Evolutionary conservation across 2,888 invertebrate genomes (phyloP).

Genomic region (Fragum whitleyi): DNA sequence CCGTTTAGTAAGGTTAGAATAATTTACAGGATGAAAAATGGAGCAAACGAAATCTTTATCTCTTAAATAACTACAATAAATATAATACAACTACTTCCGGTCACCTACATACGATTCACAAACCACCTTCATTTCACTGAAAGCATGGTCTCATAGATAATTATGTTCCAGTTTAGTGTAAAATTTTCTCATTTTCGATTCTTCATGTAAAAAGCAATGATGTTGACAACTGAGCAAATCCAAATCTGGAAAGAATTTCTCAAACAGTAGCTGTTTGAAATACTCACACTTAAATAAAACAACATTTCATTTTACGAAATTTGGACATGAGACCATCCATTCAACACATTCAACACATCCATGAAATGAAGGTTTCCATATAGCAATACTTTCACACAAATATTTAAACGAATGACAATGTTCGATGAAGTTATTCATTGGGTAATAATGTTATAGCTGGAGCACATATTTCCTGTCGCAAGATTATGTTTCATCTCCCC

Average conservation of each 20-base stretch:
- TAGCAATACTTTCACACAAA: conserved; percentile 5
- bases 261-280: no score
- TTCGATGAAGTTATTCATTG: conserved; percentile 5
- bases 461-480: conserved; percentile 4
- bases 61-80: conserved; percentile 47
- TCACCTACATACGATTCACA: neutral
- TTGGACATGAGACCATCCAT: no score
- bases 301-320: no score
- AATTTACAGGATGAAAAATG: conserved; percentile 64
- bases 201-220: neutral
- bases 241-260: no score
- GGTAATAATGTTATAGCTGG: neutral
- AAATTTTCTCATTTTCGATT: neutral
- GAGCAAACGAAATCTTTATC: conserved; percentile 48
- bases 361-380: neutral
- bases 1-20: conserved; percentile 65
- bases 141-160: neutral
- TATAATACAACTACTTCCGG: conserved; percentile 45
- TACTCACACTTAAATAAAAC: no score
- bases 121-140: neutral
- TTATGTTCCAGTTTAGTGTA: no score
- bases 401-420: conserved; percentile 6
- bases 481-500: neutral
- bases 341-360: neutral
- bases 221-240: no score